phyloP scores from a whole-genome alignment of 2,797 vertebrate genomes.

The Crocidura indochinensis region DNA sequence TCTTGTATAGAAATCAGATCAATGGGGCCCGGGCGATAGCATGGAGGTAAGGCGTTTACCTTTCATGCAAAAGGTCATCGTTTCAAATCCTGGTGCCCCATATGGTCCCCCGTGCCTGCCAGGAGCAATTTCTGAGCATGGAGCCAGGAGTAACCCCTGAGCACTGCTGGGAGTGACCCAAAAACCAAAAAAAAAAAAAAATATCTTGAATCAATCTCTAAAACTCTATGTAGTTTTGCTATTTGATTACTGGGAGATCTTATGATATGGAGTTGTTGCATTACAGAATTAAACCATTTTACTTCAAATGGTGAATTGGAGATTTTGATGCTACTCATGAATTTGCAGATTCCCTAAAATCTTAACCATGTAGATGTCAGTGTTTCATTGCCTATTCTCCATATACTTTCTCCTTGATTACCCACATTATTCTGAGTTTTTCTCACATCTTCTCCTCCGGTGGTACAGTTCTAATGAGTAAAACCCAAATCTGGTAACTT shows the following conservation, averaged over 20 bases:
- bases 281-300: neutral
- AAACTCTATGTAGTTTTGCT: neutral
- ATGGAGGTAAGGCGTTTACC: too few relatives aligned
- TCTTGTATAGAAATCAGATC: too few relatives aligned
- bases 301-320: neutral
- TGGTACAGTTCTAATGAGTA: constrained; percentile 1
- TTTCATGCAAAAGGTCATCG: too few relatives aligned
- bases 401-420: too few relatives aligned
- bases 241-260: neutral
- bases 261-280: neutral
- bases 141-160: too few relatives aligned
- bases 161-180: too few relatives aligned
- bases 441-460: neutral
- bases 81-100: too few relatives aligned
- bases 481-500: constrained; percentile 10
- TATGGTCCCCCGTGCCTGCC: too few relatives aligned
- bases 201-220: neutral
- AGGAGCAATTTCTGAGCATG: too few relatives aligned
- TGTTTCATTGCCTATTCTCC: neutral
- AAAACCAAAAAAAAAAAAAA: too few relatives aligned
- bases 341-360: neutral
- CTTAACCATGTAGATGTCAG: neutral
- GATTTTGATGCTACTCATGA: neutral
- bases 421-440: neutral
- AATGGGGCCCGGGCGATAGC: too few relatives aligned